These are phyloP conservation scores for Cantharis nigra DNA, from an alignment of 2,888 invertebrate species.

Conservation along the genomic window DNA sequence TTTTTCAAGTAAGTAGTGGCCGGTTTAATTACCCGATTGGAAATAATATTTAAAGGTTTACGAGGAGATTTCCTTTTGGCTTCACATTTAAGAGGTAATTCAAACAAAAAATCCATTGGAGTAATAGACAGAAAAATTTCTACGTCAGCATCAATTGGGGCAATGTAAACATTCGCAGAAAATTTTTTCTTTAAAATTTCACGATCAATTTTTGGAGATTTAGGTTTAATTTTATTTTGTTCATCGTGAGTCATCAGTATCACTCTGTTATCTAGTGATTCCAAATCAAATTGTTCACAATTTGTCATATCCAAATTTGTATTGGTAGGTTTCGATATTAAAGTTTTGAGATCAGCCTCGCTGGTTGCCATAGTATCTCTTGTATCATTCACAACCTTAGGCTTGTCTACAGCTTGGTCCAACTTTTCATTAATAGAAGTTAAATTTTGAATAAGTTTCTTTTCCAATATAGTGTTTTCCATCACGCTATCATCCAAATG, in stretches of 20 bases:
- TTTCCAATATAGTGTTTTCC: neutral
- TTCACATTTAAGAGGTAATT: constrained; percentile 27
- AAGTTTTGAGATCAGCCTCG: neutral
- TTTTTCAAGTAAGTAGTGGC: neutral
- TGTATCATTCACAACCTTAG: neutral
- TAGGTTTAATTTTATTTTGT: constrained; percentile 14
- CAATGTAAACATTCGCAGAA: constrained; percentile 41
- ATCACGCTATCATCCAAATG: constrained; percentile 26
- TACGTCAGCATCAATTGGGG: constrained; percentile 38
- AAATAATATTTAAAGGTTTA: neutral
- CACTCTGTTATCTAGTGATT: constrained; percentile 21
- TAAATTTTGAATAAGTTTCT: constrained; percentile 16
- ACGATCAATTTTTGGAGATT: constrained; percentile 36
- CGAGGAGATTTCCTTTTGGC: neutral
- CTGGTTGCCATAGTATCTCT: neutral
- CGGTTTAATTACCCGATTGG: neutral
- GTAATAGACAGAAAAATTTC: constrained; percentile 38
- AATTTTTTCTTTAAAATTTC: constrained; percentile 35
- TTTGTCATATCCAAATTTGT: neutral
- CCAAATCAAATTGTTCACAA: neutral
- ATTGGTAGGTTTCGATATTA: neutral
- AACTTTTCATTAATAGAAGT: neutral
- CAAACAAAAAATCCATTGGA: constrained; percentile 38
- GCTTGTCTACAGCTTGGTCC: neutral
- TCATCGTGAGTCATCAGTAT: constrained; percentile 27